phyloP scores from a whole-genome alignment of 1,140 invertebrate genomes.

The Globodera rostochiensis region DNA sequence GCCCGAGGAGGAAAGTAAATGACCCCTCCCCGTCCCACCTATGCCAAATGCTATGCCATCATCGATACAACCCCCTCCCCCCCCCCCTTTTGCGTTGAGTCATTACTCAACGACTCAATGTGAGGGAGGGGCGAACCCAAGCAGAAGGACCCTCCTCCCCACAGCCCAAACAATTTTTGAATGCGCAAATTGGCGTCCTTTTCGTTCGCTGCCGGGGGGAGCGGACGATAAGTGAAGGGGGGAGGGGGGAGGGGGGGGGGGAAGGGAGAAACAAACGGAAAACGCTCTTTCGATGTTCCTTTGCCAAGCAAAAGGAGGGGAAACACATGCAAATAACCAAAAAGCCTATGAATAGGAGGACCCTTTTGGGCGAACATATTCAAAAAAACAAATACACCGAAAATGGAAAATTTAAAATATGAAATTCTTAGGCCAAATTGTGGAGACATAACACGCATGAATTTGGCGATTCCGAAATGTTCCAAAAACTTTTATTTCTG shows the following conservation, averaged over 20 bases:
- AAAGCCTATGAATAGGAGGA: background rate
- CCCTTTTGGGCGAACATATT: no score
- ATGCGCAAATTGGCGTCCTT: constrained; percentile 36
- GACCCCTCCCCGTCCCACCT: background rate
- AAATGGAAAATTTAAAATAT: no score
- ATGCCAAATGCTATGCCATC: background rate
- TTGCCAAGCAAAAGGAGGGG: background rate
- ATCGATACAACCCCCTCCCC: background rate
- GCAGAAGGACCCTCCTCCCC: background rate
- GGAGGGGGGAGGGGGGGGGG: background rate
- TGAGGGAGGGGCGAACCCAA: background rate
- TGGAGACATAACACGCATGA: no score
- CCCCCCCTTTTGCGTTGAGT: background rate
- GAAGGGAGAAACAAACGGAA: background rate
- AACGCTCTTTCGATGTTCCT: background rate
- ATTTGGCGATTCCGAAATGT: background rate
- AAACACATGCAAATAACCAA: background rate
- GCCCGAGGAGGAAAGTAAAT: background rate
- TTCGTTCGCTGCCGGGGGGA: constrained; percentile 8
- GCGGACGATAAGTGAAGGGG: background rate
- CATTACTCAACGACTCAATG: background rate
- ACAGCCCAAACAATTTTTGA: constrained; percentile 26
- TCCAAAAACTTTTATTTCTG: background rate
- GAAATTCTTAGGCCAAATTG: no score
- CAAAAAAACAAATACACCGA: no score